A percentile compares a stretch with the other conserved stretches of the same genome.
These are phyloP conservation scores for Rhagoletis pomonella DNA, from an alignment of 1,140 invertebrate genomes.

Conservation along the genomic window DNA sequence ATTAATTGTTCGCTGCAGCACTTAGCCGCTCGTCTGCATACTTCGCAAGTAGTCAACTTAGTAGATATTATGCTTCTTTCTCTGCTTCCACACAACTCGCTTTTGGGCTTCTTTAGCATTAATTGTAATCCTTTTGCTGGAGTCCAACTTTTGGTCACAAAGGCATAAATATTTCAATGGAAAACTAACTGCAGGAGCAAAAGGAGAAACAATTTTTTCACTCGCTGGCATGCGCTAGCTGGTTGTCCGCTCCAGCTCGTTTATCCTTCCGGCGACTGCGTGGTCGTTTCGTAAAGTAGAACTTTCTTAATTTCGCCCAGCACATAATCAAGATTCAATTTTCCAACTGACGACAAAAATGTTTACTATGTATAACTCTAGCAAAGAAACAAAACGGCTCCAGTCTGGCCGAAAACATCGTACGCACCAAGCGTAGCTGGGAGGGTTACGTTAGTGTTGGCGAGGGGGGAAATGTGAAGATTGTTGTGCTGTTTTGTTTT, in stretches of 20 bases:
- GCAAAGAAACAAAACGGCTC: conserved; percentile 31
- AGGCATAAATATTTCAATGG: conserved; percentile 47
- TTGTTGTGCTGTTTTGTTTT: not conserved
- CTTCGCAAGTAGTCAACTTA: conserved; percentile 28
- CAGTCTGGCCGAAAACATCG: not conserved
- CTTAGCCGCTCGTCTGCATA: conserved; percentile 47
- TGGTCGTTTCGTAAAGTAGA: conserved; percentile 33
- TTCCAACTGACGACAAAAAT: conserved; percentile 40
- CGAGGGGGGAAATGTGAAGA: not conserved
- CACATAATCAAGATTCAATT: conserved; percentile 52
- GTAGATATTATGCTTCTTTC: not conserved
- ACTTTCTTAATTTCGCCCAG: conserved; percentile 47
- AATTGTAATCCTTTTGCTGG: conserved; percentile 50
- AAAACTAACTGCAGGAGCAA: conserved; percentile 37
- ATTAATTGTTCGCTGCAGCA: conserved; percentile 7
- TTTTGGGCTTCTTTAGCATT: conserved; percentile 34
- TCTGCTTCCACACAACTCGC: conserved; percentile 4
- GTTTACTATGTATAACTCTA: not conserved
- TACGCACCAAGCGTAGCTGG: not conserved
- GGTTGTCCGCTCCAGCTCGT: not conserved
- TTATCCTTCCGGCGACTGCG: conserved; percentile 20
- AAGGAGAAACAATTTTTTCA: conserved; percentile 31
- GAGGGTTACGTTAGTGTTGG: not conserved
- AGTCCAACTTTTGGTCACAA: conserved; percentile 32
- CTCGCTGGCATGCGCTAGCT: not conserved